Base-by-base conservation (phyloP, 1,140 invertebrate species). In the Andrena cerasifolii region DNA sequence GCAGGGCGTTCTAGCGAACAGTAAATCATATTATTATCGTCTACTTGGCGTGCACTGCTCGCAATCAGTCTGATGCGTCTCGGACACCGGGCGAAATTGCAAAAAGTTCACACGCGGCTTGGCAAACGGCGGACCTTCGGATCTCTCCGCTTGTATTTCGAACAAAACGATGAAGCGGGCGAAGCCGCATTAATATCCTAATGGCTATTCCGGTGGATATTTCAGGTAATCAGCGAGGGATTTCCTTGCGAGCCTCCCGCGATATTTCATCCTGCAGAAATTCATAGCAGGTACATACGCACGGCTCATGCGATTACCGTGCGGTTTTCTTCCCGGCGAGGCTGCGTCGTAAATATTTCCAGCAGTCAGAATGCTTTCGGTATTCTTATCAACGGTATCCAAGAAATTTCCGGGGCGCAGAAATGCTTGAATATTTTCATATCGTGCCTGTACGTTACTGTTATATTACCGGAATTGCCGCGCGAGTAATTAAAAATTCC, bases 121-220 rank as follows among this genome's bases (percentile, higher is more conserved):
- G 76, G 76, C 76, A 78, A 65, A 73, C 59, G 21, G 67, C 47
- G 56, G 14, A 49, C 54, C 36, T 28, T 70, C 63, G 65, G n/a
- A n/a, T 47, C 24, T 58, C 53, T 18, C 14, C 8, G 53, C 63
- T 18, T 21, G 49, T 28, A 28, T 28, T 28, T 16, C 43, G 33
- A 43, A 62, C 67, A 77, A 53, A 77, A 61, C 56, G 53, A 70
- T 16, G 56, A 31, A 26, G 36, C 5, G 66, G 54, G 47, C 45
- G 45, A 72, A 63, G 24, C 72, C 63, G 59, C 79, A 56, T 80
- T 80, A 80, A 80, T 80, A 80, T 78, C 65, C 74, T 80, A 80
- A 80, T 80, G 79, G 74, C 47, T 58, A 61, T 77, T 71, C 47
- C 75, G 26, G 14, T 21, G 21, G 45, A 71, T 77, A 18, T 36